These are phyloP conservation scores for Telmatherina bonti DNA, from an alignment of 2,797 vertebrate species.

Conservation along the genomic window DNA sequence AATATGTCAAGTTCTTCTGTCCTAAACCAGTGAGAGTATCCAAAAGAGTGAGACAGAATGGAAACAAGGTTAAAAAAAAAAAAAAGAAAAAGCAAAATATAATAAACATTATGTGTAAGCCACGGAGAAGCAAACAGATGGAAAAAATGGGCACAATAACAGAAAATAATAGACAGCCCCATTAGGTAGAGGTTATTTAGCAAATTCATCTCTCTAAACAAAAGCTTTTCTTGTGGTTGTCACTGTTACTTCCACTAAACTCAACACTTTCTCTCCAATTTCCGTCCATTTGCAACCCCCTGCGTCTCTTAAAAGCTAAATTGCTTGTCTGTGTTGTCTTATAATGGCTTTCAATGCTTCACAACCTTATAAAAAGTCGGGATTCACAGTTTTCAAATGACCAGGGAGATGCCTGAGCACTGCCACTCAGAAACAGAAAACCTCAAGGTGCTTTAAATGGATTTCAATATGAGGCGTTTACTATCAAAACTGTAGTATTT, in stretches of 20 bases:
- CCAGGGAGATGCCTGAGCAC: conserved; percentile 32
- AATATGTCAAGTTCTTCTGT: conserved; percentile 4
- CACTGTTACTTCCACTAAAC: conserved; percentile 52
- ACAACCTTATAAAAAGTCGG: conserved; percentile 45
- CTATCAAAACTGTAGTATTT: conserved; percentile 39
- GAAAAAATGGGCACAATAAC: conserved; percentile 53
- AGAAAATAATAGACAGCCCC: conserved; percentile 65
- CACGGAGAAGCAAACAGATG: conserved; percentile 31
- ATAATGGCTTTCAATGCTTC: conserved; percentile 64
- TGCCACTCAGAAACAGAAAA: conserved; percentile 32
- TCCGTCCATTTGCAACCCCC: conserved; percentile 56
- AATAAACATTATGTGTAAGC: conserved; percentile 5
- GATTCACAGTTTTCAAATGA: conserved; percentile 26
- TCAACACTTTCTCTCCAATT: conserved; percentile 62
- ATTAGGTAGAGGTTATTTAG: conserved; percentile 69
- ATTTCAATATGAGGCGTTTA: conserved; percentile 61
- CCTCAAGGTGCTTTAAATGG: conserved; percentile 54
- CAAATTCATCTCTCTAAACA: conserved; percentile 69
- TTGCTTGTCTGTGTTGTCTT: conserved; percentile 51
- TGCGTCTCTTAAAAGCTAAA: conserved; percentile 61
- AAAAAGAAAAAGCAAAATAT: conserved; percentile 31
- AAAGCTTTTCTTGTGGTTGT: conserved; percentile 61
- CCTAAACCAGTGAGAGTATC: conserved; percentile 18
- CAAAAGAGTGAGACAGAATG: conserved; percentile 19
- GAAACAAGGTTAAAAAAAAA: conserved; percentile 3